Evolutionary conservation across 2,888 invertebrate genomes (phyloP), one percentile per base, ranked within the genome.

Genomic region (Pterobdella sp.): DNA sequence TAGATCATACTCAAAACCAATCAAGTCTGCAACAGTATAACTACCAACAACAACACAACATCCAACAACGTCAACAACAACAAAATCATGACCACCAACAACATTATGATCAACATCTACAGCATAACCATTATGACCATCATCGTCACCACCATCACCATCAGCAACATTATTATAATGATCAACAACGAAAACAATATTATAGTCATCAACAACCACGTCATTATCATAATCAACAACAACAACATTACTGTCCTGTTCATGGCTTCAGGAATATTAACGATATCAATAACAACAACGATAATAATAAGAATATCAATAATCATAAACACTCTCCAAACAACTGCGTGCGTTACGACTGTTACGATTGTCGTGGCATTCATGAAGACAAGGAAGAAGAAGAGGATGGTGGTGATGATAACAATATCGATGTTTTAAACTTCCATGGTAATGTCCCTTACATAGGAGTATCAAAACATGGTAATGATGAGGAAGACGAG

Each of bases 401-500:
- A n/a, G 60, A 56, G n/a, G 60, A n/a, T 56, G 60, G 60, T 32
- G 37, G 1, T 32, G 63, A 35, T 68, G 36, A 26, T 29, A 42
- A 29, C 18, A 68, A 1, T 49, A 4, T 22, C 31, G 37, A 26
- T n/a, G 34, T 0, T 37, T n/a, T 34, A 26, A 26, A 26, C 22
- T 37, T 66, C n/a, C n/a, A 37, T 29, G n/a, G 2, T 10, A 32
- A 26, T 63, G 29, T 1, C 10, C 35, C 34, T 60, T 71, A 32
- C 14, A 1, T 10, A 52, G n/a, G 14, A 10, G 56, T 4, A 32
- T 32, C 7, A 26, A 22, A 56, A 63, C 1, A 52, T 70, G 29
- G 56, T 60, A 32, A 26, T 31, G 56, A 70, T 56, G 56, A 70
- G 10, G 70, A 70, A 22, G 56, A 70, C n/a, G 56, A 29, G 18